phyloP scores from a whole-genome alignment of 2,888 invertebrate species.

The Magallana nippona region DNA sequence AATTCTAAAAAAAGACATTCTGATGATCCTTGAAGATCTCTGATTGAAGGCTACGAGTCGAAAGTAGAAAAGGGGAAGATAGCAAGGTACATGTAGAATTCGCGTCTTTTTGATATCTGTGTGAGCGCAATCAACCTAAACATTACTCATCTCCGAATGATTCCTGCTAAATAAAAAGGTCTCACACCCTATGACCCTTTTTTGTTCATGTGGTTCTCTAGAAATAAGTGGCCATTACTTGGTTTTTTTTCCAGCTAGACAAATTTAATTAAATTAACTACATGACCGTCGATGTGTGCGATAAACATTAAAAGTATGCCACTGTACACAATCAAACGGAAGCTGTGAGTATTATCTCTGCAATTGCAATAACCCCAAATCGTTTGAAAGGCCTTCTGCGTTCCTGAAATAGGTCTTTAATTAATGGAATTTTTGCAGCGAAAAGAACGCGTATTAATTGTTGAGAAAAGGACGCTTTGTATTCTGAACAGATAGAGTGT shows the following conservation, averaged over 20 bases:
- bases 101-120: slow-evolving; percentile 1
- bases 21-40: slow-evolving; percentile 11
- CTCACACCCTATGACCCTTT: not conserved
- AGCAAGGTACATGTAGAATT: not conserved
- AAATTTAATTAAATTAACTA: slow-evolving; percentile 2
- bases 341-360: not conserved
- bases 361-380: not conserved
- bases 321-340: not conserved
- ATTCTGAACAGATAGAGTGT: no score
- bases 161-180: not conserved
- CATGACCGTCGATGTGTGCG: slow-evolving; percentile 1
- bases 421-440: not conserved
- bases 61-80: slow-evolving; percentile 7
- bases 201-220: not conserved
- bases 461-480: no score
- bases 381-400: not conserved
- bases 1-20: not conserved
- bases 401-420: not conserved
- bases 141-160: not conserved
- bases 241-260: not conserved
- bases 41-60: not conserved
- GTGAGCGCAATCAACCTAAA: not conserved
- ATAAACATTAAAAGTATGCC: not conserved
- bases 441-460: not conserved
- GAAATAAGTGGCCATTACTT: not conserved